phyloP scores from a whole-genome alignment of 2,888 invertebrate species.

The Xestia ashworthii region DNA sequence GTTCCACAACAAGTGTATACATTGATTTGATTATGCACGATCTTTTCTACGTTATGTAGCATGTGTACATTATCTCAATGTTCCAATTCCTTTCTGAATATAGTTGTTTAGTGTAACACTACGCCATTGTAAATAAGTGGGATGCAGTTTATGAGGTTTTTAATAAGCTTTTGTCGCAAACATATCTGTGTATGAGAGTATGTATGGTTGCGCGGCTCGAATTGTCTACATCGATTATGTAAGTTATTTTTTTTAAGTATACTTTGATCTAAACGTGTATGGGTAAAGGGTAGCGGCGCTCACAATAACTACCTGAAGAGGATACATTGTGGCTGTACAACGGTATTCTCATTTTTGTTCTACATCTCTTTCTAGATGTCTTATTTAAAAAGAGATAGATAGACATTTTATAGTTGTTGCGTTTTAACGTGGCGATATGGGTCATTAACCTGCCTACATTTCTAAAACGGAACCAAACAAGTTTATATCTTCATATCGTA shows the following conservation, averaged over 20 bases:
- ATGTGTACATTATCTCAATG: slow-evolving; percentile 79
- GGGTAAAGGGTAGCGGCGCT: slow-evolving; percentile 19
- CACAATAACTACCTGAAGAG: slow-evolving; percentile 11
- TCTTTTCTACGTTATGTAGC: slow-evolving; percentile 76
- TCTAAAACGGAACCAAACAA: neutral
- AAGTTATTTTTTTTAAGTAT: slow-evolving; percentile 66
- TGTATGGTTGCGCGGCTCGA: slow-evolving; percentile 77
- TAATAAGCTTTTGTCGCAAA: slow-evolving; percentile 89
- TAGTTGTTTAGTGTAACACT: slow-evolving; percentile 76
- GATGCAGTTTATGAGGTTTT: slow-evolving; percentile 77
- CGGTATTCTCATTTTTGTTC: neutral
- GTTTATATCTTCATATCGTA: neutral
- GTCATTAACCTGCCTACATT: neutral
- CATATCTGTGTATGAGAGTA: slow-evolving; percentile 86
- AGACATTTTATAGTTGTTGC: slow-evolving; percentile 16
- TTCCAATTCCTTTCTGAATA: slow-evolving; percentile 82
- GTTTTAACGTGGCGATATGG: neutral
- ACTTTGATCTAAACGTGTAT: slow-evolving; percentile 28
- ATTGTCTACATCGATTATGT: slow-evolving; percentile 71
- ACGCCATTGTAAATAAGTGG: slow-evolving; percentile 78
- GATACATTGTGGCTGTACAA: slow-evolving; percentile 7
- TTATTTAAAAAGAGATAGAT: slow-evolving; percentile 36
- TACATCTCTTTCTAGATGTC: slow-evolving; percentile 35
- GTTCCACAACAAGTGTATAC: slow-evolving; percentile 43
- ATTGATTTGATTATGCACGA: too few species aligned